These are phyloP conservation scores for Clarias batrachus DNA, from an alignment of 2,113 vertebrate species.

Conservation along the genomic window DNA sequence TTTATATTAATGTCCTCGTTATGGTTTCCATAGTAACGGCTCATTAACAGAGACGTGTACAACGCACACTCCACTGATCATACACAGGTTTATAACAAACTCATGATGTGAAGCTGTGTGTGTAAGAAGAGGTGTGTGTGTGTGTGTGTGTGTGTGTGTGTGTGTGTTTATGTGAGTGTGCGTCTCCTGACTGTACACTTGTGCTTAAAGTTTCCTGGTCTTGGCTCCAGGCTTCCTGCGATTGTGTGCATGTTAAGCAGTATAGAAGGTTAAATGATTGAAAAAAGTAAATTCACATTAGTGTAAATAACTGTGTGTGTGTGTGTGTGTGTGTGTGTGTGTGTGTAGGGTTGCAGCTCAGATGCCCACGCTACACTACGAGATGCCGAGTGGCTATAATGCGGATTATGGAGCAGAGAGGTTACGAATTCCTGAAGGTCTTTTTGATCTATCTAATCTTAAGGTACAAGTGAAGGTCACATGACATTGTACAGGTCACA, in stretches of 20 bases:
- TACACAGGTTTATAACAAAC: too few species aligned
- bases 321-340: slow-evolving; percentile 22
- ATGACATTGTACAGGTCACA: not conserved
- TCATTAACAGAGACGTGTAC: not conserved
- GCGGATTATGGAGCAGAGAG: slow-evolving; percentile 75
- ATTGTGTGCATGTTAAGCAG: too few species aligned
- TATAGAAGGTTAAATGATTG: not conserved
- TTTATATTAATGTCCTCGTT: not conserved
- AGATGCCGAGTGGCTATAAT: slow-evolving; percentile 79
- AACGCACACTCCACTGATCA: too few species aligned
- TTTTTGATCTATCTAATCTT: slow-evolving; percentile 78
- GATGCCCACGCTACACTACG: slow-evolving; percentile 80
- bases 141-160: too few species aligned
- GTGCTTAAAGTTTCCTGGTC: too few species aligned
- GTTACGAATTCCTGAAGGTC: slow-evolving; percentile 75
- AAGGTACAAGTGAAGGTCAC: slow-evolving; percentile 62
- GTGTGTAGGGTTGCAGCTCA: slow-evolving; percentile 74
- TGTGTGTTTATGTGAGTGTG: too few species aligned
- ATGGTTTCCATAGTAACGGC: not conserved
- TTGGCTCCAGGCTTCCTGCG: too few species aligned
- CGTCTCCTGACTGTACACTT: too few species aligned
- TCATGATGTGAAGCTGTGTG: too few species aligned
- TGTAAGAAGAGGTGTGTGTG: too few species aligned
- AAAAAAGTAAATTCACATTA: not conserved
- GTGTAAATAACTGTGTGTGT: not conserved